Evolutionary conservation across 2,888 invertebrate genomes (phyloP).

Genomic region (Lepas anatifera): DNA sequence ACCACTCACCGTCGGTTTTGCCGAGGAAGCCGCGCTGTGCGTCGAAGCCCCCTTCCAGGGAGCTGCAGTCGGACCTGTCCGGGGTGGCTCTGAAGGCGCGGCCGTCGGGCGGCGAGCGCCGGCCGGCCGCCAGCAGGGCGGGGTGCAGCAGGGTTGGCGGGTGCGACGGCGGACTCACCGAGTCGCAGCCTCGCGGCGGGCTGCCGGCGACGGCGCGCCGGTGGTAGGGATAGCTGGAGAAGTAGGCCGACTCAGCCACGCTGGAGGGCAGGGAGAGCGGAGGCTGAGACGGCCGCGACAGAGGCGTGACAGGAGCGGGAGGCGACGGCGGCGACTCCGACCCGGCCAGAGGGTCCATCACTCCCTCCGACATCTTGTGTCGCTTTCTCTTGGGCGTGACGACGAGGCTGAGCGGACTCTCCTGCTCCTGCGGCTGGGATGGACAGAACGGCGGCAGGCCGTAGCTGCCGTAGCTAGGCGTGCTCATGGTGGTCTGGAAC

Average conservation of each 20-base stretch:
- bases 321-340: constrained; percentile 69
- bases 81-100: constrained; percentile 39
- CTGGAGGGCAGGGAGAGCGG: not conserved
- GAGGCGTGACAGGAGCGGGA: not conserved
- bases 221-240: not conserved
- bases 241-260: not conserved
- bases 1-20: not conserved
- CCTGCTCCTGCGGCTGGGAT: constrained; percentile 63
- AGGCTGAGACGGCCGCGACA: too few species aligned
- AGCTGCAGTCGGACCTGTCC: constrained; percentile 82
- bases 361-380: constrained; percentile 86
- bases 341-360: constrained; percentile 32
- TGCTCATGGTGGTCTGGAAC: constrained; percentile 3
- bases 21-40: constrained; percentile 80
- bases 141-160: constrained; percentile 48
- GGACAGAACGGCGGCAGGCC: constrained; percentile 19
- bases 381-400: constrained; percentile 93
- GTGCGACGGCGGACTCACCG: not conserved
- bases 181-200: not conserved
- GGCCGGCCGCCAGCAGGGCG: constrained; percentile 57
- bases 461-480: constrained; percentile 23
- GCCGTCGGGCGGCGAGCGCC: constrained; percentile 20
- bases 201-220: not conserved
- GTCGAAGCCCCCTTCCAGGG: constrained; percentile 73
- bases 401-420: constrained; percentile 76